Conservation (phyloP, 2,888 invertebrate species). For the Cyclophora albipunctata region DNA sequence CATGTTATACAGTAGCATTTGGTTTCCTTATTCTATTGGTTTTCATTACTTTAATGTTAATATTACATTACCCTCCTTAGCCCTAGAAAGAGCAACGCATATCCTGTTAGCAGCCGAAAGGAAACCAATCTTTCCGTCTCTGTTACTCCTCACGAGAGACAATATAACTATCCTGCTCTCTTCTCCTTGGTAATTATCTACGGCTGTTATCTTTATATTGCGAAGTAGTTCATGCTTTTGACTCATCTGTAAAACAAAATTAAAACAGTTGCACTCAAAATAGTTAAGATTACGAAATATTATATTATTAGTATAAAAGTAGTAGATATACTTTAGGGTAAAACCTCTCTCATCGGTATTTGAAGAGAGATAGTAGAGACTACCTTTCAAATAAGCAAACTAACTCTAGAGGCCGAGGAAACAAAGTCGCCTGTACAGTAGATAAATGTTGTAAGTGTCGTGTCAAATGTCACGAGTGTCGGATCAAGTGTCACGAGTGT, state of each 20-base stretch:
- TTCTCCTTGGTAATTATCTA: constrained; percentile 89
- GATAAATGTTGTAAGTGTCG: no score
- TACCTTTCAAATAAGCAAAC: background rate
- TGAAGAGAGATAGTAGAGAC: no score
- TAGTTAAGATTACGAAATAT: no score
- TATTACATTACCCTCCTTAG: constrained; percentile 52
- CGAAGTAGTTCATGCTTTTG: constrained; percentile 45
- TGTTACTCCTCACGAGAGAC: constrained; percentile 86
- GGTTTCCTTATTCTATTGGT: no score
- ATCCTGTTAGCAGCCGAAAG: constrained; percentile 81
- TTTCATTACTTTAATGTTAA: no score
- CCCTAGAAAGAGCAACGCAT: constrained; percentile 86
- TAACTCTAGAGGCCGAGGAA: background rate
- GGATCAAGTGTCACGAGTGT: no score
- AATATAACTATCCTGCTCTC: constrained; percentile 86
- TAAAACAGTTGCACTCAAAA: background rate
- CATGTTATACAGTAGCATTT: no score
- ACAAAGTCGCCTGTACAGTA: no score
- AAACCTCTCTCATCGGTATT: no score
- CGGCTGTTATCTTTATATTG: constrained; percentile 77
- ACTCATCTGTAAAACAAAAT: constrained; percentile 34
- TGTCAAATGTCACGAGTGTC: no score
- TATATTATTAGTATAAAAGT: no score
- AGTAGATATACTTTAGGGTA: no score
- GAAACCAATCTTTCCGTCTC: constrained; percentile 80